Evolutionary conservation across 2,797 vertebrate species (phyloP).

Genomic region (Trematocara caparti): DNA sequence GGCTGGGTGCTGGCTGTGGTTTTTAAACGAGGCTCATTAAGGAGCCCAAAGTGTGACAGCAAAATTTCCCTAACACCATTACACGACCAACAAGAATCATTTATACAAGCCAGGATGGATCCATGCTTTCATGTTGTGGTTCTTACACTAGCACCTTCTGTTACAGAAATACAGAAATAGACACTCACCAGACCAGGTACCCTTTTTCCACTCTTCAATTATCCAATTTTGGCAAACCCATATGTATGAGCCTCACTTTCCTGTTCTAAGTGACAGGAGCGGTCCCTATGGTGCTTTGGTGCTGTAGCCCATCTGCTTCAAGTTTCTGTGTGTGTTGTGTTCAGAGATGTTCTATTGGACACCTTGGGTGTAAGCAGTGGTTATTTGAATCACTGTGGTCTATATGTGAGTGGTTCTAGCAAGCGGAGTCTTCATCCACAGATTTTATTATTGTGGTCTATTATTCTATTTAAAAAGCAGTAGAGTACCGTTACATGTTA

Average conservation of each 20-base stretch:
- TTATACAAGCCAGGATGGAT: not conserved
- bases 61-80: not conserved
- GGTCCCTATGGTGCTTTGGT: not conserved
- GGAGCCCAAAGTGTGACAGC: not conserved
- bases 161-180: not conserved
- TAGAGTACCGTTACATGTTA: not conserved
- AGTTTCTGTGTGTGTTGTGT: not conserved
- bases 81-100: not conserved
- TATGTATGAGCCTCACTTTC: not conserved
- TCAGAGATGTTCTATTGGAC: not conserved
- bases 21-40: not conserved
- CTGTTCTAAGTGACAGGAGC: not conserved
- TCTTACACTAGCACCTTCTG: not conserved
- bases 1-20: not conserved
- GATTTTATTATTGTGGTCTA: not conserved
- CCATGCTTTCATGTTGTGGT: not conserved
- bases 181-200: not conserved
- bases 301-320: not conserved
- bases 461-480: not conserved
- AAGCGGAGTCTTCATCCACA: not conserved
- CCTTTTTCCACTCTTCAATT: not conserved
- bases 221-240: not conserved
- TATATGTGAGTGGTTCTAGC: not conserved
- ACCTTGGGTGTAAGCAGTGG: not conserved
- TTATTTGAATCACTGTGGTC: not conserved